Evolutionary conservation across 2,888 invertebrate species (phyloP).

Genomic region (Morpho achilles): DNA sequence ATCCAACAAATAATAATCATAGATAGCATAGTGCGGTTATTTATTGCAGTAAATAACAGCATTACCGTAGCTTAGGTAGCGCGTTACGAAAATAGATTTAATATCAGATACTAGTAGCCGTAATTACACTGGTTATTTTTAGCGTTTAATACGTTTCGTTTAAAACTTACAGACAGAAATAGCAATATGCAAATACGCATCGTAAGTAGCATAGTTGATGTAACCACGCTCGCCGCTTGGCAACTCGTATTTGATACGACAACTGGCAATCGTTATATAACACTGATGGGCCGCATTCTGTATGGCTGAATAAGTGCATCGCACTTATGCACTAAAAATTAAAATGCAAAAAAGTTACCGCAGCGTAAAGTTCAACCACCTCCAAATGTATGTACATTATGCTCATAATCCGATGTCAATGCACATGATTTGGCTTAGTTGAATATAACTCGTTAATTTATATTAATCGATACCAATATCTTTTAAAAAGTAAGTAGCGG

Average conservation of each 20-base stretch:
- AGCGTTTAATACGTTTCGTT: conserved; percentile 12
- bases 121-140: conserved; percentile 8
- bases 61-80: no score
- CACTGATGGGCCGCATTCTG: conserved; percentile 24
- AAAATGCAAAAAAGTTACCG: conserved; percentile 6
- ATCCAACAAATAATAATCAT: no score
- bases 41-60: no score
- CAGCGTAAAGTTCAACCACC: conserved; percentile 9
- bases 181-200: conserved; percentile 20
- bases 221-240: conserved; percentile 19
- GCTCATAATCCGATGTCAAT: no score
- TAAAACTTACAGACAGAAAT: conserved; percentile 16
- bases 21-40: no score
- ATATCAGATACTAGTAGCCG: no score
- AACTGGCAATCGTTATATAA: conserved; percentile 40
- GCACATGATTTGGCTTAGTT: no score
- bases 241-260: conserved; percentile 18
- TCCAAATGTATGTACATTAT: conserved; percentile 1
- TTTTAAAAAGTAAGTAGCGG: no score
- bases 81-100: no score
- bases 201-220: conserved; percentile 24
- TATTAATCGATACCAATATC: no score
- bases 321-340: conserved; percentile 10
- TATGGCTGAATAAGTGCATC: conserved; percentile 9
- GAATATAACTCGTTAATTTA: no score